phyloP scores from a whole-genome alignment of 2,113 vertebrate species.

The Tenebrosternarchus preto region DNA sequence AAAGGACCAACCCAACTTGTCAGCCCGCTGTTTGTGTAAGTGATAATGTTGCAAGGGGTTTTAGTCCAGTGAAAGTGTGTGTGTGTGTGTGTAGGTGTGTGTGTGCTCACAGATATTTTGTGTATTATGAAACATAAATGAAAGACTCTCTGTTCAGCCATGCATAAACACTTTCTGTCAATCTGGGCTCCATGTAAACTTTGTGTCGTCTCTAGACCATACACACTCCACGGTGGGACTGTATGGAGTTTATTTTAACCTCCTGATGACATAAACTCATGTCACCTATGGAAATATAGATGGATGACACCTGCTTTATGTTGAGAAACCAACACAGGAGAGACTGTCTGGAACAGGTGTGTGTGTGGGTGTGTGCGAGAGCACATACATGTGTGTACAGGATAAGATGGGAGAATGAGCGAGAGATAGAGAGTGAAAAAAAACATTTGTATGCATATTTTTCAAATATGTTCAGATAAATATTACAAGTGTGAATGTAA shows the following conservation, averaged over 20 bases:
- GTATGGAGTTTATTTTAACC: conserved; percentile 61
- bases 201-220: conserved; percentile 42
- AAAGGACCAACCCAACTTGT: conserved; percentile 18
- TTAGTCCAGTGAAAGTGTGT: conserved; percentile 49
- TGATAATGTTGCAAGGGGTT: neutral
- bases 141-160: conserved; percentile 55
- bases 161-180: conserved; percentile 5
- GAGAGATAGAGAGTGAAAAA: no score
- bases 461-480: no score
- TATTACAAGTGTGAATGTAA: no score
- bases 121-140: conserved; percentile 56
- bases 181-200: conserved; percentile 54
- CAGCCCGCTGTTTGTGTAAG: neutral
- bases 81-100: conserved; percentile 39
- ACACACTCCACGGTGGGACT: conserved; percentile 15
- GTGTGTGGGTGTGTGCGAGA: conserved; percentile 26
- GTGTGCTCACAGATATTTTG: neutral
- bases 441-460: no score
- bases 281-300: conserved; percentile 59
- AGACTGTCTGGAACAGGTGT: conserved; percentile 4
- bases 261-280: conserved; percentile 58
- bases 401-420: no score
- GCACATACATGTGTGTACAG: conserved; percentile 28
- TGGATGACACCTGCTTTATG: conserved; percentile 50
- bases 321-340: neutral